Base-by-base conservation (phyloP, 2,888 invertebrate genomes). In the Diadegma fenestrale region DNA sequence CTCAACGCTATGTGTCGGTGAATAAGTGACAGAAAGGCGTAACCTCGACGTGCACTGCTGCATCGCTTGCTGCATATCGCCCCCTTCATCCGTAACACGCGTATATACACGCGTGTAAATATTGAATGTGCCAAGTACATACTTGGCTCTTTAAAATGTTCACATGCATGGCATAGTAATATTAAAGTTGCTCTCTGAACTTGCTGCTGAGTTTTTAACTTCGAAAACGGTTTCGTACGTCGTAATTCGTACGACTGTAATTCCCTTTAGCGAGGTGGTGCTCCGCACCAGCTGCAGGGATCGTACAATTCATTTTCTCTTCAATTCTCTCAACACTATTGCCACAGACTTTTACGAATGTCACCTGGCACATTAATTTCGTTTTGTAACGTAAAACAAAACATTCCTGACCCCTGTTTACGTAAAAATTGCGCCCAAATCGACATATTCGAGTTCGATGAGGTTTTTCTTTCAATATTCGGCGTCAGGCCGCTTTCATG, bases 221-320 rank as follows among this genome's bases (percentile, higher is more conserved):
- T 58, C 12, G 12, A 26, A 19, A 22, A 22, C 22, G 54, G 3
- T 26, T 58, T 26, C 51, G 37, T 33, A 51, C 51, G 33, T 1
- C 19, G 37, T 37, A 37, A 37, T 37, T 37, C 37, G 37, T 37
- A 37, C 37, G 10, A 37, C 71, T 51, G 12, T n/a, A 33, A 51
- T 71, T 71, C 14, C 19, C 37, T 33, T 19, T 51, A 7, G 37
- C 37, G 48, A 71, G 12, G 19, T 48, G 48, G 17, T n/a, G 7
- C 26, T 45, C 26, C 69, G 45, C 69, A 30, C 69, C 69, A 30
- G 4, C 69, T 69, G 45, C 48, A 30, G 69, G 26, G 30, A 26
- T 69, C 17, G 69, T 69, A 69, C 69, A 69, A 68, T 68, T 30
- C 37, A 37, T 45, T 12, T n/a, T 41, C 14, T 22, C 66, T 10